Conservation (phyloP, 1,140 invertebrate genomes). For the Kradibia gibbosae region DNA sequence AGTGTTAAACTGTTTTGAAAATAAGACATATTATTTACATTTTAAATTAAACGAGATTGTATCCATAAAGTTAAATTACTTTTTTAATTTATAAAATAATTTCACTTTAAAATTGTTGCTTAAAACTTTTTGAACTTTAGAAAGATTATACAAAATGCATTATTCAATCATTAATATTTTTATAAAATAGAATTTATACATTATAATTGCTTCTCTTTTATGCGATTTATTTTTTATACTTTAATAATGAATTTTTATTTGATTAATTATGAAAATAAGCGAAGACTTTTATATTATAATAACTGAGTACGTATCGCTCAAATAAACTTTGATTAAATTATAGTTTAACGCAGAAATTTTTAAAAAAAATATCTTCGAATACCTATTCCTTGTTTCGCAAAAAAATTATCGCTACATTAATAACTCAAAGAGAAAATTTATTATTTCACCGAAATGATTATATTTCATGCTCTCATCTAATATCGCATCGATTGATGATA, state of each 20-base stretch:
- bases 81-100: too few species aligned
- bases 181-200: too few species aligned
- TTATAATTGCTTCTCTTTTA: not conserved
- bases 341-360: too few species aligned
- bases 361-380: too few species aligned
- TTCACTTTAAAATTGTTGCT: not conserved
- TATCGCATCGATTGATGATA: not conserved
- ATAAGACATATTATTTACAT: too few species aligned
- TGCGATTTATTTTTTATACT: too few species aligned
- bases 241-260: not conserved
- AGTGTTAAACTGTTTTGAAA: too few species aligned
- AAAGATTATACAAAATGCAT: too few species aligned
- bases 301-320: not conserved
- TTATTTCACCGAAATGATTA: not conserved
- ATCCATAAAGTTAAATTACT: too few species aligned
- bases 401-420: too few species aligned
- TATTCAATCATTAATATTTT: not conserved
- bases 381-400: too few species aligned
- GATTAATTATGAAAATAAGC: not conserved
- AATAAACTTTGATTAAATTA: constrained; percentile 1
- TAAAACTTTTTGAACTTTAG: not conserved
- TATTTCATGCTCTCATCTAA: not conserved
- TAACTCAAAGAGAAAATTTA: not conserved
- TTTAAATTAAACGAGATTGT: too few species aligned
- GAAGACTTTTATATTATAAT: not conserved